Conservation (phyloP, 2,888 invertebrate species). For the Drosophila pullipes region DNA sequence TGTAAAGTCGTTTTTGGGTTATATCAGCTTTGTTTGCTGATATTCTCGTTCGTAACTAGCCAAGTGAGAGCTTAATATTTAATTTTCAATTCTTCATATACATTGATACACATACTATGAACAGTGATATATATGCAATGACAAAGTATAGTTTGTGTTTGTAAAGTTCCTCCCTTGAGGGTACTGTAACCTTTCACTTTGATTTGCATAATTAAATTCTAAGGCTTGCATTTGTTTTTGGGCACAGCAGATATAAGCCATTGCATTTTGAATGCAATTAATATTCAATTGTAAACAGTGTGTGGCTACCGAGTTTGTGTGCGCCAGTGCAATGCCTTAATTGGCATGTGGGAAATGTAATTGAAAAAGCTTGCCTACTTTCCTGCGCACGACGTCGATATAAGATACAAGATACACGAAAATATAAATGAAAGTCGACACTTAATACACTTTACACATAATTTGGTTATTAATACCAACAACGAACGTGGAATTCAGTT, state of each 20-base stretch:
- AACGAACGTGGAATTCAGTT: constrained; percentile 45
- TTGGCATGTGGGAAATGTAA: neutral
- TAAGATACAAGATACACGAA: neutral
- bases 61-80: neutral
- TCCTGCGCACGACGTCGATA: neutral
- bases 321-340: neutral
- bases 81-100: neutral
- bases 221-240: constrained; percentile 29
- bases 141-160: constrained; percentile 9
- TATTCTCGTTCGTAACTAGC: too few relatives aligned
- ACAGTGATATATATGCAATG: neutral
- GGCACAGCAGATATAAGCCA: constrained; percentile 2
- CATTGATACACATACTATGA: neutral
- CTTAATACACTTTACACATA: constrained; percentile 58
- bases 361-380: constrained; percentile 27
- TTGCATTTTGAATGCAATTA: constrained; percentile 47
- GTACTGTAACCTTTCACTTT: constrained; percentile 35
- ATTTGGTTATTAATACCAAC: constrained; percentile 61
- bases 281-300: constrained; percentile 38
- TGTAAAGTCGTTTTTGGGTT: constrained; percentile 6
- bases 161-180: constrained; percentile 29
- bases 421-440: constrained; percentile 3
- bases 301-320: neutral
- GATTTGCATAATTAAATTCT: constrained; percentile 52
- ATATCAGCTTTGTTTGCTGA: neutral